Evolutionary conservation across 2,113 vertebrate genomes (phyloP).

Genomic region (Vombatus ursinus): DNA sequence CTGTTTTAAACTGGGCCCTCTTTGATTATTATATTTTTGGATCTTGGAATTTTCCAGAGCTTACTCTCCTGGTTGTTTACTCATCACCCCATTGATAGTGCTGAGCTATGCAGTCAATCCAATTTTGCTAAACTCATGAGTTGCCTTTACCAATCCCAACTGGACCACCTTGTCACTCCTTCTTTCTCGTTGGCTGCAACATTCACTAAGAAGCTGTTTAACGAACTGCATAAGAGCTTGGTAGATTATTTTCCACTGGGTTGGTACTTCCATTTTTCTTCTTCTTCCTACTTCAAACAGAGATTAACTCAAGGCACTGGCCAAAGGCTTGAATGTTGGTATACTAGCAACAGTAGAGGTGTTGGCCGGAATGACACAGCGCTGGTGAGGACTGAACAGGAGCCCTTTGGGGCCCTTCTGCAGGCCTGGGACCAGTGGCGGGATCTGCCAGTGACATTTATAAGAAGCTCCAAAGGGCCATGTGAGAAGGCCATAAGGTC

Average conservation of each 20-base stretch:
- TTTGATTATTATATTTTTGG: neutral
- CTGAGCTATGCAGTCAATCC: neutral
- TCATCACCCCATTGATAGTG: neutral
- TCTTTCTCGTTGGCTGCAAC: conserved; percentile 27
- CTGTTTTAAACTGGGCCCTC: neutral
- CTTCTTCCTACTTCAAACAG: conserved; percentile 21
- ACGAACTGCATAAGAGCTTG: neutral
- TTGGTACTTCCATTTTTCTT: neutral
- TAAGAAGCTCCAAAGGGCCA: neutral
- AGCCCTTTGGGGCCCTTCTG: neutral
- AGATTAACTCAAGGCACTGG: conserved; percentile 42
- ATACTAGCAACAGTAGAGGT: neutral
- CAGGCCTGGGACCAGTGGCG: neutral
- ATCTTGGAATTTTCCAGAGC: neutral
- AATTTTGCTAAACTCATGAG: neutral
- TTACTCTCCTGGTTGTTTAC: neutral
- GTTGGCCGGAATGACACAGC: neutral
- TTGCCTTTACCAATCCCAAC: neutral
- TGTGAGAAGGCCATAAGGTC: neutral
- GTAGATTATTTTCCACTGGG: conserved; percentile 34
- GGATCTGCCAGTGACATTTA: neutral
- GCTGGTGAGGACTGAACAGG: neutral
- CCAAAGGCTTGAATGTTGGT: neutral
- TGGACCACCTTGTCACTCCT: neutral
- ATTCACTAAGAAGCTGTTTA: neutral